These are phyloP conservation scores for Dendrocincla fuliginosa DNA, from an alignment of 2,797 vertebrate species.

Conservation along the genomic window DNA sequence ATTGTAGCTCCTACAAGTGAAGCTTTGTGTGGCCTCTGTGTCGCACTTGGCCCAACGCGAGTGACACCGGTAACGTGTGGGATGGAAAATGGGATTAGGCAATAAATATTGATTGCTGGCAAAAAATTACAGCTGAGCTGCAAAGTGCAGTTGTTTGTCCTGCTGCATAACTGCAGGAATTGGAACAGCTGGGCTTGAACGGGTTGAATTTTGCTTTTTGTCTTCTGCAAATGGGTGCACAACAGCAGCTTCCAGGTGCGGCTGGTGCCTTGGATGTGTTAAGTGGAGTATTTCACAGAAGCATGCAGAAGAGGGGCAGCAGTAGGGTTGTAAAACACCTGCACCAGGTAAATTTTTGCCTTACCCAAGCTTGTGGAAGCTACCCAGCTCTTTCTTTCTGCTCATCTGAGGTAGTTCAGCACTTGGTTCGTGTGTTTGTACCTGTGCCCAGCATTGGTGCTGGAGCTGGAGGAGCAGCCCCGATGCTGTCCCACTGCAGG, in stretches of 20 bases:
- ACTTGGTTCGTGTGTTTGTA: rapidly evolving
- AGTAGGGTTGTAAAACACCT: not conserved
- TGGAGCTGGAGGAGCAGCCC: not conserved
- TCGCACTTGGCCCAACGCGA: not conserved
- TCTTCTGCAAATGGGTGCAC: not conserved
- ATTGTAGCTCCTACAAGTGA: conserved; percentile 48
- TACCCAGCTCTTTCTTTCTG: not conserved
- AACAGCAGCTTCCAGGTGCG: not conserved
- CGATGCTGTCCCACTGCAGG: rapidly evolving
- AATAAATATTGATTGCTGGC: conserved; percentile 33
- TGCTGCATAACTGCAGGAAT: not conserved
- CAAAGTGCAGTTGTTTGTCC: not conserved
- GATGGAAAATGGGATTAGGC: conserved; percentile 33
- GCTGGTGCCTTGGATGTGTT: not conserved
- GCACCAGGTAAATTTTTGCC: not conserved
- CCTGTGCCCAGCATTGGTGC: rapidly evolving
- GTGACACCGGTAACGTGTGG: not conserved
- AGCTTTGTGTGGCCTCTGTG: conserved; percentile 38
- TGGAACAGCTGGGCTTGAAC: not conserved
- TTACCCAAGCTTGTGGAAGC: not conserved
- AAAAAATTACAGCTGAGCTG: not conserved
- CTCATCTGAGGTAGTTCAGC: not conserved
- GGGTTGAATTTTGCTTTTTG: not conserved
- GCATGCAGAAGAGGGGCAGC: rapidly evolving
- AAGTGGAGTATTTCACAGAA: not conserved